A percentile compares a stretch with the other conserved stretches of the same genome.
Evolutionary conservation across 2,888 invertebrate genomes (phyloP).

Genomic region (Lamellibrachia columna): DNA sequence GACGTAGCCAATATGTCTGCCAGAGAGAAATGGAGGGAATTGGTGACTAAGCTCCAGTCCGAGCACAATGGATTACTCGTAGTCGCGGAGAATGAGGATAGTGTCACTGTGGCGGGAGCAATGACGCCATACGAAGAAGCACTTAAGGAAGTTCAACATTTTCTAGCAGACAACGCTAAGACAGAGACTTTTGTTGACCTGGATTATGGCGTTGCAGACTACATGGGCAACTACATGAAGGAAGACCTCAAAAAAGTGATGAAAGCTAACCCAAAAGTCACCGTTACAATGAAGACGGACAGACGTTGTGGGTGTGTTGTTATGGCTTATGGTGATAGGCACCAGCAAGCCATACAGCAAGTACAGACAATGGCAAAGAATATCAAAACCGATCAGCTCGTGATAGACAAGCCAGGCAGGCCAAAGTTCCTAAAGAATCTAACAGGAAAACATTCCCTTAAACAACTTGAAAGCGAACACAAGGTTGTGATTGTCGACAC

Average conservation of each 20-base stretch:
- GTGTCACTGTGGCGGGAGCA: not conserved
- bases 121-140: not conserved
- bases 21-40: not conserved
- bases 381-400: not conserved
- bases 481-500: not conserved
- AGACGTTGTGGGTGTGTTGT: not conserved
- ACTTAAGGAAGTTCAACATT: conserved; percentile 21
- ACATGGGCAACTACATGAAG: conserved; percentile 20
- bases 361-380: not conserved
- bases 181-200: conserved; percentile 20
- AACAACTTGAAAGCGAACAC: not conserved
- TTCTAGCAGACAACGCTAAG: conserved; percentile 20
- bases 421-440: not conserved
- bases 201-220: not conserved
- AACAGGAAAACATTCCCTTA: not conserved
- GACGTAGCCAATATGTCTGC: not conserved
- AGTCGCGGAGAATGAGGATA: not conserved
- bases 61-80: not conserved
- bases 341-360: not conserved
- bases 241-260: conserved; percentile 8
- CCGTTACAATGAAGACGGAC: not conserved
- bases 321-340: not conserved
- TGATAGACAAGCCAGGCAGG: not conserved
- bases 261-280: not conserved
- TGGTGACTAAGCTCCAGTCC: not conserved